Evolutionary conservation across 2,888 invertebrate genomes (phyloP).

Genomic region (Kuschelorhynchus macadamiae): DNA sequence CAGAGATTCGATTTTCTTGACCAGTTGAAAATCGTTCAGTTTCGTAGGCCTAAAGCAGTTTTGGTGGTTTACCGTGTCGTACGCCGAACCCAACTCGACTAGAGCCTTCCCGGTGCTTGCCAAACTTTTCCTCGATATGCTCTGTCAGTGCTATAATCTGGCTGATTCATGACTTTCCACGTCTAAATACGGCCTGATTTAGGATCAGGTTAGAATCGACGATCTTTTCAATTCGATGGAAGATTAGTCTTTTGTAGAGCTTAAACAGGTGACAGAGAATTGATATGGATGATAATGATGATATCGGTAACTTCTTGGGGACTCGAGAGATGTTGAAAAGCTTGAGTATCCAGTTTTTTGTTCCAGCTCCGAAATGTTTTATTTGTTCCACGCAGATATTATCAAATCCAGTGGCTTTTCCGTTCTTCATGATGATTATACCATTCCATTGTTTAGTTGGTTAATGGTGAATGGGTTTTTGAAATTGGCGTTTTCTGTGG

Average conservation of each 20-base stretch:
- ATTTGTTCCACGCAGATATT: neutral
- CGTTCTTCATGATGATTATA: neutral
- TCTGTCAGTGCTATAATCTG: slow-evolving; percentile 47
- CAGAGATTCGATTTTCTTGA: neutral
- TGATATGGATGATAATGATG: too few relatives aligned
- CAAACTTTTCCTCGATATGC: slow-evolving; percentile 46
- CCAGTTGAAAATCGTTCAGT: slow-evolving; percentile 1
- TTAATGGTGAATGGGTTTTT: too few relatives aligned
- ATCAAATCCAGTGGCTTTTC: neutral
- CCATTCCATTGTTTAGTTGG: too few relatives aligned
- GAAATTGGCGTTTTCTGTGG: too few relatives aligned
- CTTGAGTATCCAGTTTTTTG: too few relatives aligned
- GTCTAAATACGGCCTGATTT: slow-evolving; percentile 43
- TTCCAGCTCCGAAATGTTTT: neutral
- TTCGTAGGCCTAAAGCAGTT: neutral
- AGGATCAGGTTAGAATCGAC: slow-evolving; percentile 37
- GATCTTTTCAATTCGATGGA: neutral
- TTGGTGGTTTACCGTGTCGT: slow-evolving; percentile 33
- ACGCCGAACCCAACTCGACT: slow-evolving; percentile 11
- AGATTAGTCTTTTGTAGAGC: slow-evolving; percentile 13
- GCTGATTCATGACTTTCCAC: slow-evolving; percentile 37
- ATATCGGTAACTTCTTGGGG: too few relatives aligned
- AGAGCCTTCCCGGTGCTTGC: slow-evolving; percentile 21
- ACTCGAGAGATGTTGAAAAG: too few relatives aligned
- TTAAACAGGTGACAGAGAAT: slow-evolving; percentile 17